A percentile compares a stretch with the other conserved stretches of the same genome.
Conservation (phyloP, 2,113 vertebrate genomes). For the Pelodiscus sinensis region DNA sequence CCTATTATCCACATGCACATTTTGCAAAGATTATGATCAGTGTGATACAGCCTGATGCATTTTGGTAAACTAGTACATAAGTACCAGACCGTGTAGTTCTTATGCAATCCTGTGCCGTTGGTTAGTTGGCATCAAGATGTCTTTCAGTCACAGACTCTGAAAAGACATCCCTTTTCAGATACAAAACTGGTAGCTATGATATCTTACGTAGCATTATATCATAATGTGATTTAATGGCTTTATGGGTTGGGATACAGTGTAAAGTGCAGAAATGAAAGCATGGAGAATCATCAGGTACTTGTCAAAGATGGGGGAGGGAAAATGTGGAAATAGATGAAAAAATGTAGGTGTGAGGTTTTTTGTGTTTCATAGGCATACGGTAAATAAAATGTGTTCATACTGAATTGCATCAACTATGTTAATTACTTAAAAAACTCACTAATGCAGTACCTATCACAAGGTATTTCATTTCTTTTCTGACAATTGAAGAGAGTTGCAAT, state of each 20-base stretch:
- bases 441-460: neutral
- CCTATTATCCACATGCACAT: no score
- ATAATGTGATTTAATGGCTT: neutral
- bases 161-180: neutral
- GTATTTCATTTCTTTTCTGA: neutral
- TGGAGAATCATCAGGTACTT: no score
- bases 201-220: neutral
- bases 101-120: no score
- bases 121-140: no score
- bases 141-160: neutral
- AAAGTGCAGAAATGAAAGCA: no score
- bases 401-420: neutral
- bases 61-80: no score
- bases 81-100: no score
- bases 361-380: neutral
- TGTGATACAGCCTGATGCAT: no score
- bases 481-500: neutral
- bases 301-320: no score
- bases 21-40: no score
- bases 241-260: neutral
- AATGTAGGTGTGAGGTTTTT: neutral
- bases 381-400: neutral
- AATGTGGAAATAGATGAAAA: neutral
- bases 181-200: accelerated
- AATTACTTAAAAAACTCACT: neutral